Evolutionary conservation across 2,113 vertebrate species (phyloP), one percentile per base, ranked within the genome.

Genomic region (Etheostoma cragini): DNA sequence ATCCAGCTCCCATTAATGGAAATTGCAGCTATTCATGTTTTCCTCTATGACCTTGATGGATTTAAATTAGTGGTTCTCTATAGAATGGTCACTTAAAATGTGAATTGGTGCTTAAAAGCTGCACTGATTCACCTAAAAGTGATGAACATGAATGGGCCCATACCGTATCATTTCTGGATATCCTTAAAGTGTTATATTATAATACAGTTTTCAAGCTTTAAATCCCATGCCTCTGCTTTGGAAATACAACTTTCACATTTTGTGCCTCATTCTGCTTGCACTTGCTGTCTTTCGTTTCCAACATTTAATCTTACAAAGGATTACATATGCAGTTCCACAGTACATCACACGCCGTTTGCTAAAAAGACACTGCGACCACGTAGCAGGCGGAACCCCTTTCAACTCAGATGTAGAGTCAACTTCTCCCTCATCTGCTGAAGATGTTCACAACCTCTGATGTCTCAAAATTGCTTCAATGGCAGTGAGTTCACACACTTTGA

Each of bases 1-100:
- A 84, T 78, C 85, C 66, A 70, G 57, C 65, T 64, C 75, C 30
- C 56, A 80, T 86, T 76, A 83, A 74, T 69, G 73, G 49, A 86
- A 76, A 82, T 86, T 82, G 45, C 52, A 81, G 76, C 61, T 68
- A 81, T 85, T 74, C 70, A 81, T 30, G 58, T 45, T 58, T 76
- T 56, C 19, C 38, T 80, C 60, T 50, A 17, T 68, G 83, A 86
- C 82, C 74, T 83, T 83, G 71, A 69, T 83, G 72, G 67, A 72
- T 61, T 83, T 71, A 78, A 57, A 85, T 76, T 52, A 67, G 57
- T 58, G 24, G 35, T 53, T 83, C 57, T 87, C 60, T 68, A 76
- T 71, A 72, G 65, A 64, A 76, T 61, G 46, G 73, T 77, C 47
- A 69, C 80, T 82, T 84, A 50, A 82, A 86, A 89, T 60, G 52